Conservation (phyloP, 2,888 invertebrate genomes). For the Stratiomys singularior region DNA sequence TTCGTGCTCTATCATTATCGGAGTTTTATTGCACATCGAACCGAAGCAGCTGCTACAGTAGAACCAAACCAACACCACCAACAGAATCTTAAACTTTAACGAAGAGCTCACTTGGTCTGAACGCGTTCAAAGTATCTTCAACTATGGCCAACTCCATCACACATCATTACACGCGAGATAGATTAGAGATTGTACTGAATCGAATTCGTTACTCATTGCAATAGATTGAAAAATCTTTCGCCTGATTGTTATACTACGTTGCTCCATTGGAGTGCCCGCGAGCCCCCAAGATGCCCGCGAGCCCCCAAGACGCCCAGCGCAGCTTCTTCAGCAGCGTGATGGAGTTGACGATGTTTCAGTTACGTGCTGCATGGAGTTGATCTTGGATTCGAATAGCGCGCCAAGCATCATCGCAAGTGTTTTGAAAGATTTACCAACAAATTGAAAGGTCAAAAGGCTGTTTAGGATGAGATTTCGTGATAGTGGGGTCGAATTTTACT, state of each 20-base stretch:
- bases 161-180: conserved; percentile 5
- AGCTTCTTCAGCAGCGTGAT: conserved; percentile 16
- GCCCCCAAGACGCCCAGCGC: not conserved
- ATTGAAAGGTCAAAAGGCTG: conserved; percentile 20
- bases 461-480: not conserved
- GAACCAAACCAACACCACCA: not conserved
- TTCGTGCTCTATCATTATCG: conserved; percentile 20
- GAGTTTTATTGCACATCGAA: conserved; percentile 8
- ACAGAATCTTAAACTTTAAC: no score
- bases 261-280: no score
- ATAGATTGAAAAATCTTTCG: conserved; percentile 4
- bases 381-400: not conserved
- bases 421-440: not conserved
- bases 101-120: no score
- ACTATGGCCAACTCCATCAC: no score
- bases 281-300: no score
- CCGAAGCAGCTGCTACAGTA: not conserved
- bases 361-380: not conserved
- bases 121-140: no score
- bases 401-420: not conserved
- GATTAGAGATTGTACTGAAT: not conserved
- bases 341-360: not conserved
- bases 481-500: not conserved
- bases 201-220: not conserved
- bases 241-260: no score